These are phyloP conservation scores for Theristicus caerulescens DNA, from an alignment of 2,113 vertebrate genomes.

Conservation along the genomic window DNA sequence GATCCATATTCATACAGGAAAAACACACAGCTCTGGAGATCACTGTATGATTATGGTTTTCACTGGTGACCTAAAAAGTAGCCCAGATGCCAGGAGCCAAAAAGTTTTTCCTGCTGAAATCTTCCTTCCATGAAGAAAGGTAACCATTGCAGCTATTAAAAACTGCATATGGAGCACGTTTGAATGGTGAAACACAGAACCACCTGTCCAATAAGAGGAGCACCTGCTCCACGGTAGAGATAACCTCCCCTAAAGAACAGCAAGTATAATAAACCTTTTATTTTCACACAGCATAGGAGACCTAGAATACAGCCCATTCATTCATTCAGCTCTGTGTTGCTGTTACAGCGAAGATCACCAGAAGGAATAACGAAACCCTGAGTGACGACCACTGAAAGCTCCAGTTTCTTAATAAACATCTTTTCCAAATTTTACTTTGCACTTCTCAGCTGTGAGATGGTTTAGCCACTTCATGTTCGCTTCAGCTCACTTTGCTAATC, in stretches of 20 bases:
- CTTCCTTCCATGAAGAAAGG: neutral
- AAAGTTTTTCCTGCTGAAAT: neutral
- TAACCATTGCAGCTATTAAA: neutral
- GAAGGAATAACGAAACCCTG: neutral
- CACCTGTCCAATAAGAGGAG: neutral
- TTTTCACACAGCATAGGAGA: neutral
- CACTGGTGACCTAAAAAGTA: neutral
- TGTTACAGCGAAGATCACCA: neutral
- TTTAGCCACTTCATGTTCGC: neutral
- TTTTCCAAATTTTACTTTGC: neutral
- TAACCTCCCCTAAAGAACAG: neutral
- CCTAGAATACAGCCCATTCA: neutral
- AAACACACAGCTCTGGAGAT: conserved; percentile 23
- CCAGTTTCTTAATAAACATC: neutral
- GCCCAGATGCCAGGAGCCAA: neutral
- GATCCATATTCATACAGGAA: neutral
- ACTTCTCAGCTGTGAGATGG: neutral
- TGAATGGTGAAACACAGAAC: neutral
- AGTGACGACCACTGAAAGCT: neutral
- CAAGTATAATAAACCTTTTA: neutral
- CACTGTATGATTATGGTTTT: neutral
- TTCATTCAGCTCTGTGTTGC: neutral
- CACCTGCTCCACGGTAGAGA: fast-evolving
- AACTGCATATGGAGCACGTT: fast-evolving
- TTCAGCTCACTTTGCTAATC: neutral